Evolutionary conservation across 2,797 vertebrate species (phyloP).

Genomic region (Lerista edwardsae): DNA sequence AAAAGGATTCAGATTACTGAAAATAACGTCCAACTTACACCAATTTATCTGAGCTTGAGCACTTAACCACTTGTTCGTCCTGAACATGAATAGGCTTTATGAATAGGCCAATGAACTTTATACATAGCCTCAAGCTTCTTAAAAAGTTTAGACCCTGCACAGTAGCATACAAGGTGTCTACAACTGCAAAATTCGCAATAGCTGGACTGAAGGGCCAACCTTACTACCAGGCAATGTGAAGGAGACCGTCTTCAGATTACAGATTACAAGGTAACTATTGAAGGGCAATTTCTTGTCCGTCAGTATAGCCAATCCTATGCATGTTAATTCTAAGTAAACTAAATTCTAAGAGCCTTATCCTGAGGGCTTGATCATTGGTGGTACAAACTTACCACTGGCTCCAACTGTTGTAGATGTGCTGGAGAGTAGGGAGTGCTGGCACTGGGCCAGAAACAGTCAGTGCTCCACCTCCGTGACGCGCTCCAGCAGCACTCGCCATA

Average conservation of each 20-base stretch:
- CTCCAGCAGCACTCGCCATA: no score
- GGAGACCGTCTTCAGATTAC: background rate
- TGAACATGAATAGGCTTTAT: background rate
- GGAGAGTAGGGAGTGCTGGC: no score
- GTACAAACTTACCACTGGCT: no score
- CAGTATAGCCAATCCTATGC: no score
- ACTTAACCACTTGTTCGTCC: slow-evolving; percentile 24
- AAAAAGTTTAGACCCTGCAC: background rate
- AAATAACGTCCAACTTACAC: slow-evolving; percentile 4
- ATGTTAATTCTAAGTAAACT: no score
- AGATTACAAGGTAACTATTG: background rate
- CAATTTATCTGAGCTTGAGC: background rate
- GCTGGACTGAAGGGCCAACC: background rate
- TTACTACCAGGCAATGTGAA: background rate
- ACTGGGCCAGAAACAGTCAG: no score
- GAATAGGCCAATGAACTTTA: background rate
- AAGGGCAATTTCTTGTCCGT: background rate
- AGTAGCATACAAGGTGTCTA: background rate
- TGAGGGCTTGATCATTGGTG: no score
- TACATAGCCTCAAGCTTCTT: background rate
- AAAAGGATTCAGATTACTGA: slow-evolving; percentile 3
- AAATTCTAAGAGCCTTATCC: no score
- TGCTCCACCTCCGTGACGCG: no score
- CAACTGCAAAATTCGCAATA: background rate
- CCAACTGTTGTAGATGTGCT: no score